phyloP scores from a whole-genome alignment of 2,888 invertebrate species.

The Drosophila kanekoi region DNA sequence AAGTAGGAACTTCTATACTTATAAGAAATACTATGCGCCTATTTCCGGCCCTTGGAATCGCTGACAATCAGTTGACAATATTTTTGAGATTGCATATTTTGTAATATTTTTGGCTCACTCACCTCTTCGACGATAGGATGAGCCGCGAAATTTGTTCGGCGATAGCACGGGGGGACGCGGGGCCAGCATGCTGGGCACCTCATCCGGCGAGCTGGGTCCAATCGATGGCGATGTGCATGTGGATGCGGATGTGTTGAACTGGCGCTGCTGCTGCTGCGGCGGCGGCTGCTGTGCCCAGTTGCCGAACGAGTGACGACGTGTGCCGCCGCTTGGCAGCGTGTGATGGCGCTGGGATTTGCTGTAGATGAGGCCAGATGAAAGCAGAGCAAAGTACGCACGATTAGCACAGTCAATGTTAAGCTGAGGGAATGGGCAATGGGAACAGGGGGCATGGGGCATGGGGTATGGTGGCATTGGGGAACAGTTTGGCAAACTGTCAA shows the following conservation, averaged over 20 bases:
- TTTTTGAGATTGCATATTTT: neutral
- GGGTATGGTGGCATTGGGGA: slow-evolving; percentile 6
- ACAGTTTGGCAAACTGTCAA: slow-evolving; percentile 75
- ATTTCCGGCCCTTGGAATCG: too few species aligned
- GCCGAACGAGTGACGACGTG: slow-evolving; percentile 84
- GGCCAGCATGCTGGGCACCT: slow-evolving; percentile 85
- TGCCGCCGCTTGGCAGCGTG: slow-evolving; percentile 81
- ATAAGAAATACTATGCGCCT: too few species aligned
- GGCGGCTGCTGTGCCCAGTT: slow-evolving; percentile 80
- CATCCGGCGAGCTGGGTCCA: slow-evolving; percentile 83
- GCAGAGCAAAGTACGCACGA: slow-evolving; percentile 57
- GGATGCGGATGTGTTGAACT: slow-evolving; percentile 63
- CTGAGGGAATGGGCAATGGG: slow-evolving; percentile 10
- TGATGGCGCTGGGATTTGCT: slow-evolving; percentile 82
- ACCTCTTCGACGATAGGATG: slow-evolving; percentile 80
- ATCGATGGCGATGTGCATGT: slow-evolving; percentile 64
- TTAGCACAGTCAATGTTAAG: slow-evolving; percentile 71
- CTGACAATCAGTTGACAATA: neutral
- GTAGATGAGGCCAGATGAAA: slow-evolving; percentile 28
- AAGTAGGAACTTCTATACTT: too few species aligned
- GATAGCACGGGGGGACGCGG: slow-evolving; percentile 83
- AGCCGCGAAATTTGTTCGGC: slow-evolving; percentile 83
- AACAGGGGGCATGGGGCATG: slow-evolving; percentile 7
- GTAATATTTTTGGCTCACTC: slow-evolving; percentile 57
- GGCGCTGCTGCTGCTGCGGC: slow-evolving; percentile 57